Conservation (phyloP, 1,140 invertebrate genomes). For the Melitaea cinxia region DNA sequence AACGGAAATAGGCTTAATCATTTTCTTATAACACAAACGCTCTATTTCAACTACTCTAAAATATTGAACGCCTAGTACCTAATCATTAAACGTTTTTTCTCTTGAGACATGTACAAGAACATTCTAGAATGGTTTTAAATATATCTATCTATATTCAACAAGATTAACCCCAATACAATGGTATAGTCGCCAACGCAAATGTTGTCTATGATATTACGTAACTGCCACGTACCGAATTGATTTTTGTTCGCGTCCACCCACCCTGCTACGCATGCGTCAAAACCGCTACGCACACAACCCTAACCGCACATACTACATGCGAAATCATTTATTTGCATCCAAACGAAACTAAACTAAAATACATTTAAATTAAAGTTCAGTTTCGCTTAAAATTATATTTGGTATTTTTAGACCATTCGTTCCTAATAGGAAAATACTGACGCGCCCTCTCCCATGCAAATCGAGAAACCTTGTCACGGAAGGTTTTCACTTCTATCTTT, state of each 20-base stretch:
- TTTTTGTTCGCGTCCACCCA: conserved; percentile 65
- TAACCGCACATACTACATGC: conserved; percentile 32
- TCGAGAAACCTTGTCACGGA: conserved; percentile 64
- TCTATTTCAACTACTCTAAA: too few species aligned
- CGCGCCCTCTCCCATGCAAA: conserved; percentile 78
- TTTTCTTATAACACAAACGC: too few species aligned
- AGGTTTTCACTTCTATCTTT: conserved; percentile 69
- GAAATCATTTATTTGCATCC: conserved; percentile 1
- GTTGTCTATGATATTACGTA: conserved; percentile 71
- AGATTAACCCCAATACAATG: conserved; percentile 60
- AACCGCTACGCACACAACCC: conserved; percentile 30
- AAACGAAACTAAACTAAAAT: conserved; percentile 28
- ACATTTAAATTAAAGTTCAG: conserved; percentile 26
- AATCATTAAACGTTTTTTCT: not conserved
- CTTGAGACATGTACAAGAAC: not conserved
- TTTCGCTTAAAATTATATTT: conserved; percentile 29
- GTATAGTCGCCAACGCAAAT: conserved; percentile 52
- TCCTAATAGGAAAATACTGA: conserved; percentile 65
- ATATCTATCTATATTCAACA: conserved; percentile 28
- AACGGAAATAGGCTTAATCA: too few species aligned
- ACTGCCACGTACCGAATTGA: conserved; percentile 76
- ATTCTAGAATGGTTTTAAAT: not conserved
- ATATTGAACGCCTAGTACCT: too few species aligned
- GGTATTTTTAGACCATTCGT: conserved; percentile 79
- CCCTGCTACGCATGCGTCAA: conserved; percentile 64